Base-by-base conservation (phyloP, 2,113 vertebrate genomes). In the Gulo gulo region DNA sequence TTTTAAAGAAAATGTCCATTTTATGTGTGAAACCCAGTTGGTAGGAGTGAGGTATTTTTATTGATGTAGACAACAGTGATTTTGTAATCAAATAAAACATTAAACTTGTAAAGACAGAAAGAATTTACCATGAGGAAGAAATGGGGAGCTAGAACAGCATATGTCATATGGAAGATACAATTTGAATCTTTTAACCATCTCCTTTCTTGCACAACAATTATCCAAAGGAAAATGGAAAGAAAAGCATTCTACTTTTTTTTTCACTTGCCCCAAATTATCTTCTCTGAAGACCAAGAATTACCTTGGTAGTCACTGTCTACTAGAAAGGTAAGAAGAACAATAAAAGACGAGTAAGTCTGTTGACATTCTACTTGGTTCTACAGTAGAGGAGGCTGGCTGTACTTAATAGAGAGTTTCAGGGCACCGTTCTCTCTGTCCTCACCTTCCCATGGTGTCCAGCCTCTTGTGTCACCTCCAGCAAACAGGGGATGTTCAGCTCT, bases 1-100 rank as follows among this genome's bases (percentile, higher is more conserved):
- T 95, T 16, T n/a, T 63, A 45, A 55, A 18, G 76, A 83, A 94
- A 96, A 91, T 90, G 39, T 71, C 94, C 45, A 42, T 92, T 94
- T 91, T 50, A 91, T 31, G 39, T 74, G 65, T 95, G 91, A 97
- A 97, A 96, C 80, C 55, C 91, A 85, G 50, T 95, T 87, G 73
- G 74, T 74, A 65, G 42, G 31, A 86, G 59, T 69, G 92, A 96
- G 85, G 87, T 92, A 65, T 50, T 96, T 96, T 96, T 96, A 86
- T 88, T 92, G 65, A 94, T 23, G 91, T 91, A 94, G 55, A 73
- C 42, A 69, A 39, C 39, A 90, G 74, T 94, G 61, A 86, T 63
- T 90, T 97, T 93, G 52, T 83, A 92, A 93, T 94, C 34, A 67
- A 79, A 86, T 73, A 93, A 81, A 79, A 89, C 42, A 63, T 94